These are phyloP conservation scores for Lamprologus tigripictilis DNA, from an alignment of 2,113 vertebrate species.

Conservation along the genomic window DNA sequence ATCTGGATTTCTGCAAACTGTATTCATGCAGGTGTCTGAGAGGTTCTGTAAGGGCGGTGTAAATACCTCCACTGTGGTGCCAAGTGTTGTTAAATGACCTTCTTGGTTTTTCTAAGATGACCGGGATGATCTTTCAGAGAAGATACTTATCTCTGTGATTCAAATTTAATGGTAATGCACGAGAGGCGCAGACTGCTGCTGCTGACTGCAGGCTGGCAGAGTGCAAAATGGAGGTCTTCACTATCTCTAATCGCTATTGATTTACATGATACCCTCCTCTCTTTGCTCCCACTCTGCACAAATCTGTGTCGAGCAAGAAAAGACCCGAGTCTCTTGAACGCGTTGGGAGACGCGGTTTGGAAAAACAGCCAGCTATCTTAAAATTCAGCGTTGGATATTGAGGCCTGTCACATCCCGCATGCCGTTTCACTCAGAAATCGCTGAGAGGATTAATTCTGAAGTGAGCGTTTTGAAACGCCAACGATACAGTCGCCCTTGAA, in stretches of 20 bases:
- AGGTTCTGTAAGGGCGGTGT: accelerated
- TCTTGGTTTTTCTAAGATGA: background rate
- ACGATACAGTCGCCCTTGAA: constrained; percentile 5
- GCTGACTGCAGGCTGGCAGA: background rate
- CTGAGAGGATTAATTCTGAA: constrained; percentile 27
- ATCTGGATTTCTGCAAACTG: background rate
- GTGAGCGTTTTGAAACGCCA: background rate
- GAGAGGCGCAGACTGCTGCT: background rate
- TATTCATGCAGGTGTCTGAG: background rate
- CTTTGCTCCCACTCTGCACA: background rate
- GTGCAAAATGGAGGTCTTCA: constrained; percentile 35
- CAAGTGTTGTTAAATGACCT: background rate
- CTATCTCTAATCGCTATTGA: constrained; percentile 34
- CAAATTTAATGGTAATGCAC: background rate
- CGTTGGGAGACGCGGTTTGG: background rate
- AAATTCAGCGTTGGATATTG: background rate
- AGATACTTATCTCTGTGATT: background rate
- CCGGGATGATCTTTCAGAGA: background rate
- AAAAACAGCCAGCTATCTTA: background rate
- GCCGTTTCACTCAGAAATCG: background rate
- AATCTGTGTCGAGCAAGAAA: background rate
- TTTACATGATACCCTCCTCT: constrained; percentile 19
- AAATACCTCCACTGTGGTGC: background rate
- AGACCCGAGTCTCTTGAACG: background rate
- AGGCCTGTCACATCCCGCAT: constrained; percentile 5